phyloP scores from a whole-genome alignment of 2,888 invertebrate genomes.

The Mylabris sibirica region DNA sequence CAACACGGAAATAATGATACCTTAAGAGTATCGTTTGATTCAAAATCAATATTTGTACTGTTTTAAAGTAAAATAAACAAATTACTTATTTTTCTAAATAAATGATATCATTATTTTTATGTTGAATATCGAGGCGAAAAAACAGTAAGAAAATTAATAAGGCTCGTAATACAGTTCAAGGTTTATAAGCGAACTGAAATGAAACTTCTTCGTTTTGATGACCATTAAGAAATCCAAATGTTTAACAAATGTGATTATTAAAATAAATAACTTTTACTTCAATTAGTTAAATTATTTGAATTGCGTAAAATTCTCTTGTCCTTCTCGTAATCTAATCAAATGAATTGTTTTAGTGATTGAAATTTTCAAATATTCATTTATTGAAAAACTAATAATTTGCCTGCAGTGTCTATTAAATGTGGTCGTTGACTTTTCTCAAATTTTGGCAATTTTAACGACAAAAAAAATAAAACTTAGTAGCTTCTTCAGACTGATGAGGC shows the following conservation, averaged over 20 bases:
- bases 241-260: conserved; percentile 16
- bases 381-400: no score
- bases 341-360: not conserved
- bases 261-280: conserved; percentile 26
- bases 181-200: conserved; percentile 22
- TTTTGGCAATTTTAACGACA: no score
- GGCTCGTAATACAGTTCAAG: conserved; percentile 18
- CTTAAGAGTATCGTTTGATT: no score
- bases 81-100: not conserved
- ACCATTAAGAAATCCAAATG: conserved; percentile 9
- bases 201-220: not conserved
- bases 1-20: not conserved
- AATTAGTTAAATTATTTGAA: not conserved
- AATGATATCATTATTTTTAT: not conserved
- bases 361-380: not conserved
- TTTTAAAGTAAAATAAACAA: not conserved
- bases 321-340: not conserved
- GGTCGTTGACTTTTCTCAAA: no score
- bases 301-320: not conserved
- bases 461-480: not conserved
- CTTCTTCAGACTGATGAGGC: not conserved
- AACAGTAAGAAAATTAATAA: no score
- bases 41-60: not conserved
- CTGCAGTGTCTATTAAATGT: no score
- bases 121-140: not conserved